Evolutionary conservation across 2,797 vertebrate species (phyloP).

Genomic region (Sciurus vulgaris): DNA sequence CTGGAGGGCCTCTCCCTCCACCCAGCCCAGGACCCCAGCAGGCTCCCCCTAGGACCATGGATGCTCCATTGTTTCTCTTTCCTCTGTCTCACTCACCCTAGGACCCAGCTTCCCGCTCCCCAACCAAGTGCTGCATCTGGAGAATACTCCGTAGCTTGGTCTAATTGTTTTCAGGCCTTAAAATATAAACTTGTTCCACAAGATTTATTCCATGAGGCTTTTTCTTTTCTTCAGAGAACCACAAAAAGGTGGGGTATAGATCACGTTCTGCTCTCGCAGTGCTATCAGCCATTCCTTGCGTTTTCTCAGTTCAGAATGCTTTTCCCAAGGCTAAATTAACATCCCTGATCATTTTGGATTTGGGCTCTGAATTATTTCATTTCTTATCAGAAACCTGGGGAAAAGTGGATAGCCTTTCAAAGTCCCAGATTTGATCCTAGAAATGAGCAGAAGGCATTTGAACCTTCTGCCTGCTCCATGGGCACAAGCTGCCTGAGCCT

Average conservation of each 20-base stretch:
- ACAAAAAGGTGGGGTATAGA: background rate
- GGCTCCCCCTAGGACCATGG: background rate
- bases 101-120: background rate
- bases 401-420: accelerated
- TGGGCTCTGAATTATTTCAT: background rate
- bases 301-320: background rate
- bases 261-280: accelerated
- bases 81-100: background rate
- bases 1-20: background rate
- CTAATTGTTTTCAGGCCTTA: background rate
- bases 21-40: background rate
- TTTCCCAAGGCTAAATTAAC: background rate
- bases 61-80: accelerated
- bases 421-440: background rate
- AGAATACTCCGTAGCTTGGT: background rate
- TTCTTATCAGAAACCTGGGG: background rate
- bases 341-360: background rate
- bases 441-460: accelerated
- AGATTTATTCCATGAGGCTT: background rate
- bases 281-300: accelerated
- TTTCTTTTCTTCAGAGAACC: background rate
- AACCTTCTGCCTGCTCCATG: background rate
- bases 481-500: accelerated
- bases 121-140: background rate
- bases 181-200: background rate